A percentile compares a stretch with the other conserved stretches of the same genome.
Evolutionary conservation across 1,140 invertebrate species (phyloP).

Genomic region (Drosophila murphyi): DNA sequence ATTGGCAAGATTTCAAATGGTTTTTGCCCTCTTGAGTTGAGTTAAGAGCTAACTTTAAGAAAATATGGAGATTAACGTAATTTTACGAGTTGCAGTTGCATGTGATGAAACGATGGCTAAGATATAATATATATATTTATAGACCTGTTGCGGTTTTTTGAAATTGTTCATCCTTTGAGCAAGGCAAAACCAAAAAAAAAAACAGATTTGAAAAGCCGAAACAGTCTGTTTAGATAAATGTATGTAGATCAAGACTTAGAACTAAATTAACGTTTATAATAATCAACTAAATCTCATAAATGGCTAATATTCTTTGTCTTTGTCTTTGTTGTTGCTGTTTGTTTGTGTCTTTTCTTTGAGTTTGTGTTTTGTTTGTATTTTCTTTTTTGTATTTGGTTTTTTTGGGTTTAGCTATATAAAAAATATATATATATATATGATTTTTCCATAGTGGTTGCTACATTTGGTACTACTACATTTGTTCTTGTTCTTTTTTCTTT

Average conservation of each 20-base stretch:
- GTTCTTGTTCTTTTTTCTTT: neutral
- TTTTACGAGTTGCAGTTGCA: conserved; percentile 14
- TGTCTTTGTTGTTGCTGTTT: conserved; percentile 11
- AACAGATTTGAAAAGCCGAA: neutral
- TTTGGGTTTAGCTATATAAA: conserved; percentile 36
- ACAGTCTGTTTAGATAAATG: conserved; percentile 13
- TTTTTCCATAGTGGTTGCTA: conserved; percentile 18
- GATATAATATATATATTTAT: conserved; percentile 14
- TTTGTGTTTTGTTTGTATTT: conserved; percentile 29
- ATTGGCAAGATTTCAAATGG: conserved; percentile 42
- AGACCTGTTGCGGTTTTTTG: neutral
- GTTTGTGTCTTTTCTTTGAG: conserved; percentile 40
- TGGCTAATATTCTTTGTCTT: conserved; percentile 47
- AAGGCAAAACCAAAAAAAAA: neutral
- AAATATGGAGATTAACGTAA: conserved; percentile 4
- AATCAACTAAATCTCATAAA: conserved; percentile 58
- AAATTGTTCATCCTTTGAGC: neutral
- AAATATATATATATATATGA: neutral
- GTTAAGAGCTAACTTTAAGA: conserved; percentile 11
- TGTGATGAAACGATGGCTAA: conserved; percentile 60
- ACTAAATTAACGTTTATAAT: conserved; percentile 72
- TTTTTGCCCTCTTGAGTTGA: conserved; percentile 19
- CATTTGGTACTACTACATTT: conserved; percentile 45
- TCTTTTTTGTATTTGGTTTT: conserved; percentile 25
- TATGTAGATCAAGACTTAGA: conserved; percentile 40